Evolutionary conservation across 2,797 vertebrate genomes (phyloP).

Genomic region (Neosalanx taihuensis): DNA sequence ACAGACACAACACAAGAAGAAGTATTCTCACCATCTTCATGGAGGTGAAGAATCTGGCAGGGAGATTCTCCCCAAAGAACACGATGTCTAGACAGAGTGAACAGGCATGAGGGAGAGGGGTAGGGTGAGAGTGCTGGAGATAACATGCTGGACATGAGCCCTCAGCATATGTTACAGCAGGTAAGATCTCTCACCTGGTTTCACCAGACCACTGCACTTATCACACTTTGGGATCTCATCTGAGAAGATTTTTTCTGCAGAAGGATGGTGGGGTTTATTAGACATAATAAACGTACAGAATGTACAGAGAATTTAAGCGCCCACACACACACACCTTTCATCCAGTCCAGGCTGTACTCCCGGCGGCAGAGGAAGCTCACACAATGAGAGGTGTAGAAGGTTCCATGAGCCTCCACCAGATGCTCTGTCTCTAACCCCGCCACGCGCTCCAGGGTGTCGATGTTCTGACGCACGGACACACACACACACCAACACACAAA

Average conservation of each 20-base stretch:
- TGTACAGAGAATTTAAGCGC: neutral
- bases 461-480: slow-evolving; percentile 73
- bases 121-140: neutral
- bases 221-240: slow-evolving; percentile 84
- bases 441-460: slow-evolving; percentile 88
- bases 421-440: slow-evolving; percentile 81
- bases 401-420: slow-evolving; percentile 88
- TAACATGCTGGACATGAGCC: neutral
- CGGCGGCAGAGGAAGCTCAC: slow-evolving; percentile 74
- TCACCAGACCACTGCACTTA: slow-evolving; percentile 82
- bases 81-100: slow-evolving; percentile 78
- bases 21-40: slow-evolving; percentile 78
- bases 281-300: neutral
- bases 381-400: slow-evolving; percentile 89
- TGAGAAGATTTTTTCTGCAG: slow-evolving; percentile 83
- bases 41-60: slow-evolving; percentile 83
- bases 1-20: neutral
- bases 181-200: slow-evolving; percentile 76
- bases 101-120: neutral
- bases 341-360: slow-evolving; percentile 84
- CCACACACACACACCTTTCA: slow-evolving; percentile 74
- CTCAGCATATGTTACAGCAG: neutral
- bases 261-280: neutral
- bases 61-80: slow-evolving; percentile 90
- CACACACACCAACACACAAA: neutral